Base-by-base conservation (phyloP, 2,888 invertebrate genomes). In the Lycia hirtaria region DNA sequence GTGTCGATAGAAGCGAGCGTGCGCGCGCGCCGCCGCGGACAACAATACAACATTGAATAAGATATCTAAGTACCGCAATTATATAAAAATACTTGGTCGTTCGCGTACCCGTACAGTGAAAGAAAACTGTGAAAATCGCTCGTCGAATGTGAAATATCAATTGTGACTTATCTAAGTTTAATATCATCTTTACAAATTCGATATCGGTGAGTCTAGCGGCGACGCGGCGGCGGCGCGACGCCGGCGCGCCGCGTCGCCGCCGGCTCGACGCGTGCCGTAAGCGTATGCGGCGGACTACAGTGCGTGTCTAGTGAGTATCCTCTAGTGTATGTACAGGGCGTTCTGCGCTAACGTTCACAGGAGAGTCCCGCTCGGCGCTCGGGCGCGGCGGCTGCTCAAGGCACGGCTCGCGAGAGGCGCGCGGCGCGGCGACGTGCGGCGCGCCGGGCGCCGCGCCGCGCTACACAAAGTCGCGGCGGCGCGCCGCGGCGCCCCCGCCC, bases 71-170 rank as follows among this genome's bases (percentile, higher is more conserved):
- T n/a, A 40, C 51, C 58, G 69, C 71, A 68, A 61, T 62, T 48
- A 69, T 74, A 75, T 72, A 70, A 72, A 76, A 77, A 73, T 76
- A 78, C 60, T 81, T 81, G 80, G 80, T 81, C 80, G 72, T 71
- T 71, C 69, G 67, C 66, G 71, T 71, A 63, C 56, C 40, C 62
- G 44, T 32, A 41, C 20, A 60, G 53, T 49, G 60, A 62, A 67
- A 61, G 53, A 56, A 65, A 69, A 62, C 62, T 68, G 56, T 65
- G 68, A 68, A 60, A 73, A 74, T 73, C 69, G 77, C 75, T 71
- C 67, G 60, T 67, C 62, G 64, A 68, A 59, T 59, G 66, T 67
- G 66, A 70, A 67, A 62, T 70, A 68, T 69, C 56, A 60, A 61
- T 62, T 49, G 57, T 55, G 54, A 53, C 64, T 58, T 60, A 55